Evolutionary conservation across 2,888 invertebrate genomes (phyloP).

Genomic region (Acanthosepion esculentum): DNA sequence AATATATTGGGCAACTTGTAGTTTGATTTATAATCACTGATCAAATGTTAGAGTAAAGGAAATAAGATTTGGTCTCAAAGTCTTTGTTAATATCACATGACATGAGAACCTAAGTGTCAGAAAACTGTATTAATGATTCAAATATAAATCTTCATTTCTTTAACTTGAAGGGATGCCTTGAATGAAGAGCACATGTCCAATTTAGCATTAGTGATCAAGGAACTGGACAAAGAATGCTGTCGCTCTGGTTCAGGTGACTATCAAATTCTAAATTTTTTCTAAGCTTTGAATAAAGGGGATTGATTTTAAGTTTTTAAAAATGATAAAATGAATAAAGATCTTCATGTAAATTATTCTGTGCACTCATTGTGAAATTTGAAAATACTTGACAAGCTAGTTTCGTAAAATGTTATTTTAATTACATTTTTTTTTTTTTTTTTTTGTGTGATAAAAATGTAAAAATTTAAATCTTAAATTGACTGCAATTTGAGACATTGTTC

Average conservation of each 20-base stretch:
- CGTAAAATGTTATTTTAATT: neutral
- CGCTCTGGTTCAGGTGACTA: constrained; percentile 82
- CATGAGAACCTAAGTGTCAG: too few relatives aligned
- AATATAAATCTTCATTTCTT: neutral
- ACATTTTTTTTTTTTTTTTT: neutral
- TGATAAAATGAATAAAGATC: too few relatives aligned
- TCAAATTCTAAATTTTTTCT: neutral
- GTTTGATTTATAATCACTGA: neutral
- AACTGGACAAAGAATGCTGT: constrained; percentile 86
- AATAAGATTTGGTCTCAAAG: neutral
- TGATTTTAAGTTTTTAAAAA: too few relatives aligned
- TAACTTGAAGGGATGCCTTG: constrained; percentile 80
- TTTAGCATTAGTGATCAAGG: constrained; percentile 87
- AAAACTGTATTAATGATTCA: neutral
- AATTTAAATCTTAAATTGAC: neutral
- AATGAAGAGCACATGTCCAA: constrained; percentile 92
- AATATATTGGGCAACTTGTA: too few relatives aligned
- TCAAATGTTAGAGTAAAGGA: neutral
- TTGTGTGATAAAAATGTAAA: neutral
- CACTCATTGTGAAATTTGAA: neutral
- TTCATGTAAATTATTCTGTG: too few relatives aligned
- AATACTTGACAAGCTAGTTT: neutral
- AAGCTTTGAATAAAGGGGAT: neutral
- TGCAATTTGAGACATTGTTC: neutral
- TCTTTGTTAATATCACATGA: neutral